These are phyloP conservation scores for Atethmia centrago DNA, from an alignment of 2,888 invertebrate genomes.

Conservation along the genomic window DNA sequence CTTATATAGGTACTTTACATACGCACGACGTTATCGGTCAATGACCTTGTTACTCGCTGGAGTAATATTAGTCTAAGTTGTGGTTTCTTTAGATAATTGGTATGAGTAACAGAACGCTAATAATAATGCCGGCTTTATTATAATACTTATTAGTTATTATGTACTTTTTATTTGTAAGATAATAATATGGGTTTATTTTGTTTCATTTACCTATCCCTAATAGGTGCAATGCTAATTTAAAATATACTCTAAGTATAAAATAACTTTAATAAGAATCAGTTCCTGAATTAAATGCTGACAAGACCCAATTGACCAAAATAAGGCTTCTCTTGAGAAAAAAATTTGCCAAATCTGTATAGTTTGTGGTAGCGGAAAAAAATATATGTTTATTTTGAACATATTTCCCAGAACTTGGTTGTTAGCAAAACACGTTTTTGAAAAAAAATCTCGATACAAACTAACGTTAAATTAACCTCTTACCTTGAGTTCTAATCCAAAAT, in stretches of 20 bases:
- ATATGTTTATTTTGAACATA: too few species aligned
- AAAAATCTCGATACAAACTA: too few species aligned
- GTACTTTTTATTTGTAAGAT: background rate
- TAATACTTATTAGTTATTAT: background rate
- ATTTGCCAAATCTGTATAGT: too few species aligned
- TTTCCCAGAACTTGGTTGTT: too few species aligned
- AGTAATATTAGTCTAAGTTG: constrained; percentile 44
- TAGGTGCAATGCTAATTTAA: background rate
- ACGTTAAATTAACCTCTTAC: too few species aligned
- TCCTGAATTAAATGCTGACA: background rate
- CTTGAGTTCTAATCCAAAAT: too few species aligned
- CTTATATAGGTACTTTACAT: background rate
- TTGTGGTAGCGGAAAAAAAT: too few species aligned
- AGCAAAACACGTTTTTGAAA: too few species aligned
- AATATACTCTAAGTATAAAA: too few species aligned
- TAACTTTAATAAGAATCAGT: background rate
- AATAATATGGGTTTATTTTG: constrained; percentile 6
- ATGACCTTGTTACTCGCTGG: constrained; percentile 40
- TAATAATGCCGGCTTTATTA: constrained; percentile 13
- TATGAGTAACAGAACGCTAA: constrained; percentile 19
- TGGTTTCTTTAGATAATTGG: constrained; percentile 35
- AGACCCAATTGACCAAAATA: too few species aligned
- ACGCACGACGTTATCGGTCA: constrained; percentile 51
- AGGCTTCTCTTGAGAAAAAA: too few species aligned
- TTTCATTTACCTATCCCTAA: constrained; percentile 14